A percentile compares a stretch with the other conserved stretches of the same genome.
Evolutionary conservation across 2,888 invertebrate genomes (phyloP).

Genomic region (Epinotia ramella): DNA sequence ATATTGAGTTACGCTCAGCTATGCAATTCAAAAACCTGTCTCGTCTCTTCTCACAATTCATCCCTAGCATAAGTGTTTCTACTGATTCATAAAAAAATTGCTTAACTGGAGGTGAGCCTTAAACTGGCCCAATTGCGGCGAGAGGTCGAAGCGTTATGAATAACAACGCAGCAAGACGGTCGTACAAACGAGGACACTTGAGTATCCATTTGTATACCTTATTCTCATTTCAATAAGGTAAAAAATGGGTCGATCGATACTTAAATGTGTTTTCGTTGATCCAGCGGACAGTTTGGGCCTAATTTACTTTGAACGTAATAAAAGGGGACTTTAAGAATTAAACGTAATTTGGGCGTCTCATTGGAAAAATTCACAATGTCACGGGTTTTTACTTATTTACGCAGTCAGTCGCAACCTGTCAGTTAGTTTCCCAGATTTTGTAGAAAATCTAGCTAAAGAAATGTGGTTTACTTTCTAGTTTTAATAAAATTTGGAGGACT

Average conservation of each 20-base stretch:
- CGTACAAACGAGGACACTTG: conserved; percentile 1
- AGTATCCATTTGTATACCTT: neutral
- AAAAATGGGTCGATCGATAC: neutral
- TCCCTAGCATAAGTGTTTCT: neutral
- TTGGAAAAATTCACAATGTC: conserved; percentile 11
- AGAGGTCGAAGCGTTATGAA: neutral
- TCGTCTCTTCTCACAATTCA: neutral
- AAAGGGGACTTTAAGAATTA: conserved; percentile 13
- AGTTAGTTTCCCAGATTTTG: neutral
- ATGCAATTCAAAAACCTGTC: neutral
- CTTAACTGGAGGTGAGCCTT: neutral
- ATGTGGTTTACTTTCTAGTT: too few relatives aligned
- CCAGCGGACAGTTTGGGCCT: conserved; percentile 15
- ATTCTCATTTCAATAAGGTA: neutral
- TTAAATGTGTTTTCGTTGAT: neutral
- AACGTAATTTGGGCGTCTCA: conserved; percentile 11
- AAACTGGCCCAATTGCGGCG: neutral
- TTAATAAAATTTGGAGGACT: too few relatives aligned
- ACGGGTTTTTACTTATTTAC: neutral
- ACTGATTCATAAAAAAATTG: too few relatives aligned
- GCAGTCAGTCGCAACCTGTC: neutral
- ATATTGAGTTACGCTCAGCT: conserved; percentile 17
- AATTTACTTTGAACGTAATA: conserved; percentile 28
- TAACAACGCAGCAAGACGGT: neutral
- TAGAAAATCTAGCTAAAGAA: too few relatives aligned